phyloP scores from a whole-genome alignment of 2,888 invertebrate genomes.

The Drosophila testacea region DNA sequence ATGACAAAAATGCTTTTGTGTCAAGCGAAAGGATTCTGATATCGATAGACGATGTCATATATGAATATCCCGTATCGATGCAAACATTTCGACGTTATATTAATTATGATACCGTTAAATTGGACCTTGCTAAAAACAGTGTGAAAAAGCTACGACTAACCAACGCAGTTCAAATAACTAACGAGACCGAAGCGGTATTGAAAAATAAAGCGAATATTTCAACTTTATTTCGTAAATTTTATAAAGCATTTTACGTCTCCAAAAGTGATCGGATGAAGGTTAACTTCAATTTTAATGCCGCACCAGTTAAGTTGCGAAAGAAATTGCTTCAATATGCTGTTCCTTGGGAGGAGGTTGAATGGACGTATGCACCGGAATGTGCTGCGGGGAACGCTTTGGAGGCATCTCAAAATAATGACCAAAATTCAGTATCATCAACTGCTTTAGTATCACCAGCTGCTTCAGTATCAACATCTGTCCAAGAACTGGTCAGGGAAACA shows the following conservation, averaged over 20 bases:
- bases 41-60: conserved; percentile 3
- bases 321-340: conserved; percentile 37
- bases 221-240: conserved; percentile 21
- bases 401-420: not conserved
- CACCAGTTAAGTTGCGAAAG: conserved; percentile 23
- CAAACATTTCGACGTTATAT: conserved; percentile 38
- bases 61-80: conserved; percentile 52
- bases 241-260: conserved; percentile 38
- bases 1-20: not conserved
- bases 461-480: not conserved
- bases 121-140: conserved; percentile 9
- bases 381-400: not conserved
- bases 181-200: not conserved
- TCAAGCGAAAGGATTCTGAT: conserved; percentile 27
- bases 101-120: conserved; percentile 26
- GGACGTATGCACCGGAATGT: not conserved
- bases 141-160: not conserved
- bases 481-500: too few species aligned
- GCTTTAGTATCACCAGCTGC: not conserved
- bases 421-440: not conserved
- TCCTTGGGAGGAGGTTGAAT: not conserved
- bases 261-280: conserved; percentile 14
- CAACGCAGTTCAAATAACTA: too few species aligned
- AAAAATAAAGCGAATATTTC: conserved; percentile 2
- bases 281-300: conserved; percentile 40